Percentiles rank a stretch among this genome's conserved stretches.
These are phyloP conservation scores for Hoplostethus atlanticus DNA, from an alignment of 2,797 vertebrate species.

Conservation along the genomic window DNA sequence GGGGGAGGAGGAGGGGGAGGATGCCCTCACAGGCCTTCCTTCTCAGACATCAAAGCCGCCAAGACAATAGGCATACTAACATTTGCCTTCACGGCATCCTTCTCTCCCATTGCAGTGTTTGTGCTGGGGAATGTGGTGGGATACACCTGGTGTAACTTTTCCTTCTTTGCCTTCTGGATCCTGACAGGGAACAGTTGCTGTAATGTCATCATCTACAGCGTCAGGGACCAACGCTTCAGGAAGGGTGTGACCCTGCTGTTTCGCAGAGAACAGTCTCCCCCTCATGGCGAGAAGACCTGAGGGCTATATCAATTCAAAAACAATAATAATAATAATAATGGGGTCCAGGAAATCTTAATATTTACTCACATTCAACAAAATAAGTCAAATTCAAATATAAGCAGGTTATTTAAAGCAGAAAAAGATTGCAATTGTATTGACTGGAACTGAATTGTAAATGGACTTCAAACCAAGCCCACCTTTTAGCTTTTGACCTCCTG, in stretches of 20 bases:
- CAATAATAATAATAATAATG: not conserved
- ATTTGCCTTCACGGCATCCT: slow-evolving; percentile 87
- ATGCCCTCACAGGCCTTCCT: slow-evolving; percentile 82
- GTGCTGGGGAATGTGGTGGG: slow-evolving; percentile 88
- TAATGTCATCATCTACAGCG: slow-evolving; percentile 90
- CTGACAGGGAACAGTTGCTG: slow-evolving; percentile 89
- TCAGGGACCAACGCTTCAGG: slow-evolving; percentile 87
- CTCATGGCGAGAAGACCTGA: slow-evolving; percentile 77
- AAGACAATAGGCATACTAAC: slow-evolving; percentile 89
- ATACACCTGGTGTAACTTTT: slow-evolving; percentile 89
- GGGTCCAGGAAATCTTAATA: not conserved
- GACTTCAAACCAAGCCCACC: not conserved
- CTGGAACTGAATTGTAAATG: slow-evolving; percentile 9
- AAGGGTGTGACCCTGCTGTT: slow-evolving; percentile 86
- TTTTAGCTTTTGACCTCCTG: not conserved
- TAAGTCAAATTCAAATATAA: not conserved
- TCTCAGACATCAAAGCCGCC: slow-evolving; percentile 89
- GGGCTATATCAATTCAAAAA: not conserved
- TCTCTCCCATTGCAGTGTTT: slow-evolving; percentile 87
- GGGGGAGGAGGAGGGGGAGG: slow-evolving; percentile 43
- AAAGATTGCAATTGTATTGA: not conserved
- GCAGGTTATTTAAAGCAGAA: not conserved
- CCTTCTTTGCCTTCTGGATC: slow-evolving; percentile 91
- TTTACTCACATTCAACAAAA: not conserved
- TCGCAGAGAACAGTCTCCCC: slow-evolving; percentile 73